Conservation (phyloP, 2,797 vertebrate genomes). For the Dryobates pubescens region DNA sequence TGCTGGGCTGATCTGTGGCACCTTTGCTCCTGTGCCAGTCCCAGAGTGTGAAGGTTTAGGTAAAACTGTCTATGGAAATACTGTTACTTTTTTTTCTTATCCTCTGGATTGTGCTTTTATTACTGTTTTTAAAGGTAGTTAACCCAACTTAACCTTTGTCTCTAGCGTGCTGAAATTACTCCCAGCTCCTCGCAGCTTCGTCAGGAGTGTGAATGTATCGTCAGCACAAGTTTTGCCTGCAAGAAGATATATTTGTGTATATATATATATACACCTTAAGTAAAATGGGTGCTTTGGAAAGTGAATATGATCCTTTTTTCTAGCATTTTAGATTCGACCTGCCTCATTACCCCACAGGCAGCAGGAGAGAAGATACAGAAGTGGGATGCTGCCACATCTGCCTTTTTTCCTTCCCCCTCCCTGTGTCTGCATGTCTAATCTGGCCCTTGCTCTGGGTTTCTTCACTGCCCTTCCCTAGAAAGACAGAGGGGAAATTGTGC, state of each 20-base stretch:
- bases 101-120: neutral
- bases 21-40: neutral
- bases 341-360: neutral
- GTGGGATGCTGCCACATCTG: neutral
- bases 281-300: neutral
- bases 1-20: neutral
- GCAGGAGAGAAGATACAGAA: neutral
- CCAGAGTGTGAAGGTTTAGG: neutral
- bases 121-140: neutral
- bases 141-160: neutral
- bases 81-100: neutral
- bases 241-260: neutral
- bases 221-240: slow-evolving; percentile 3
- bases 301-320: neutral
- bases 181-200: neutral
- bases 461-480: neutral
- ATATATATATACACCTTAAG: neutral
- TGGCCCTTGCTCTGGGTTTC: neutral
- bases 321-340: neutral
- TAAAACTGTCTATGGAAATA: neutral
- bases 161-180: neutral
- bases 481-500: neutral
- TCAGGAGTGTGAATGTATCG: neutral
- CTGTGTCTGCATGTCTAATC: fast-evolving
- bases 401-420: fast-evolving